These are phyloP conservation scores for Epinephelus malabaricus DNA, from an alignment of 2,797 vertebrate species.

Conservation along the genomic window DNA sequence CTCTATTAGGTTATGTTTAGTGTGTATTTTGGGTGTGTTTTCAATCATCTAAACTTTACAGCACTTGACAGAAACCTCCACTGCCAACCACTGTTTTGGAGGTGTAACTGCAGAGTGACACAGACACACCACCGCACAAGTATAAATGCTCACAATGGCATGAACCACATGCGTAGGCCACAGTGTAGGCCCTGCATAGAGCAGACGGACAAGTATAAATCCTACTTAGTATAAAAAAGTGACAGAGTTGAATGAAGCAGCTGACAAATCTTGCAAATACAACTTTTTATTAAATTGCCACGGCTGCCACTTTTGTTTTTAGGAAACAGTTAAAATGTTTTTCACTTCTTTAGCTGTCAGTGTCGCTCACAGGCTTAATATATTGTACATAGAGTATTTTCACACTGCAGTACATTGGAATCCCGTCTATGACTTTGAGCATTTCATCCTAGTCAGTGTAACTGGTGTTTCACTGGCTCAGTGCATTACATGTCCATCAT, in stretches of 20 bases:
- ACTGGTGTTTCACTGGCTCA: neutral
- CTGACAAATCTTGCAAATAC: neutral
- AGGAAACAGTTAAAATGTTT: neutral
- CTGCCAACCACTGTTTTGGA: too few relatives aligned
- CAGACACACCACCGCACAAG: too few relatives aligned
- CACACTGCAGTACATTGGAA: neutral
- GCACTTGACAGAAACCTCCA: too few relatives aligned
- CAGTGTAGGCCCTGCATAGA: too few relatives aligned
- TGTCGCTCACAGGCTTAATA: neutral
- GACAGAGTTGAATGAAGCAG: neutral
- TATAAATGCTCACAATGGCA: too few relatives aligned
- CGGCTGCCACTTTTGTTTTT: neutral
- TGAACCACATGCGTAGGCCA: too few relatives aligned
- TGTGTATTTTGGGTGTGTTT: too few relatives aligned
- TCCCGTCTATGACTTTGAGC: neutral
- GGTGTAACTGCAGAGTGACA: too few relatives aligned
- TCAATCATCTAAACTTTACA: too few relatives aligned
- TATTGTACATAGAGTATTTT: neutral
- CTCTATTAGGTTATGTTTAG: too few relatives aligned
- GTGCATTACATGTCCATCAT: neutral
- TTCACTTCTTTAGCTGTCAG: neutral
- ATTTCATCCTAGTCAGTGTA: neutral
- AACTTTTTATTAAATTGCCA: neutral
- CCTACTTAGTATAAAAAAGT: neutral
- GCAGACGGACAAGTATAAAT: too few relatives aligned